Base-by-base conservation (phyloP, 2,888 invertebrate genomes). In the Philereme vetulata region DNA sequence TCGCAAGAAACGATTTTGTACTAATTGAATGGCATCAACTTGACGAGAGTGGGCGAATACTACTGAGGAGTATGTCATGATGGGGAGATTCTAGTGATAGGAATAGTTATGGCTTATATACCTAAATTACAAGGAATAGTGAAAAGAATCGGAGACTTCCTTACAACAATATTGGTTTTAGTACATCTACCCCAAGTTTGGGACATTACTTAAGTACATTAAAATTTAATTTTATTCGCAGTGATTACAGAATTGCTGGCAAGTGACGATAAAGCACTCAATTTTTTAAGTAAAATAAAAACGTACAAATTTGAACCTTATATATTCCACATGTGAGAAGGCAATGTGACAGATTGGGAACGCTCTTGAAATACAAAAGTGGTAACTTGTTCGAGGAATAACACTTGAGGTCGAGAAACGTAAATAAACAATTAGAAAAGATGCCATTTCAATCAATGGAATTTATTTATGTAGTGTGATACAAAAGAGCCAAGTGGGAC, bases 241-340 rank as follows among this genome's bases (percentile, higher is more conserved):
- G n/a, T 68, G 67, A 81, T 82, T 78, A 77, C 72, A 82, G 80
- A 76, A 75, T 75, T 65, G 75, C 75, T 81, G 80, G 79, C 82
- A 78, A 76, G 68, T 60, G 63, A 74, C 75, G 78, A 84, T 82
- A 80, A 80, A 73, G 67, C 74, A 72, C 76, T 77, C 80, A 77
- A 75, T 78, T 80, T 76, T 75, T 69, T 51, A 74, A 71, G 71
- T 63, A 42, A 48, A 47, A 43, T 7, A 44, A 42, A 10, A 4
- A 6, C n/a, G 9, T 32, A 42, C 32, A n/a, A 42, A 33, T 42
- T 32, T 21, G n/a, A 51, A 5, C n/a, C 32, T 10, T 32, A 33
- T 33, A 0, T 42, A 4, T 11, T 7, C 33, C 6, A 32, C 50
- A 42, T 11, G 36, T 48, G 42, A 43, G 51, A 50, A 38, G 51